These are phyloP conservation scores for Smittia aterrima DNA, from an alignment of 2,888 invertebrate genomes.

Conservation along the genomic window DNA sequence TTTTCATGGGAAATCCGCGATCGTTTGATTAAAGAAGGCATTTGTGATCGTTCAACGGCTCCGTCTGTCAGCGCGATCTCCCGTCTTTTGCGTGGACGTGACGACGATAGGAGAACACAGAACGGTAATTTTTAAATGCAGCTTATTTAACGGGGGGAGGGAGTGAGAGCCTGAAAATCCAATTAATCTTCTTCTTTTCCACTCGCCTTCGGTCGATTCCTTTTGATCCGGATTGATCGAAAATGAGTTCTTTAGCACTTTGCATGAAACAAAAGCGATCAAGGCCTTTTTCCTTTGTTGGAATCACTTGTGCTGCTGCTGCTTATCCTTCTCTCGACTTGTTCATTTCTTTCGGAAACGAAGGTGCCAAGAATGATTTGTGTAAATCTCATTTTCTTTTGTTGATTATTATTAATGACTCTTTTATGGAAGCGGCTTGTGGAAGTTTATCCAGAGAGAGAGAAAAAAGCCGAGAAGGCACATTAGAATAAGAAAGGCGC, in stretches of 20 bases:
- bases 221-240: slow-evolving; percentile 22
- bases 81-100: slow-evolving; percentile 68
- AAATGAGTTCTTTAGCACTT: slow-evolving; percentile 35
- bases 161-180: slow-evolving; percentile 12
- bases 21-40: slow-evolving; percentile 77
- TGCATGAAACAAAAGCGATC: slow-evolving; percentile 9
- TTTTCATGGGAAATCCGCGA: slow-evolving; percentile 96
- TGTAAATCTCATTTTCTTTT: slow-evolving; percentile 39
- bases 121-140: slow-evolving; percentile 30
- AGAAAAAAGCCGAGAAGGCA: slow-evolving; percentile 1
- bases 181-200: slow-evolving; percentile 4
- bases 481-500: slow-evolving; percentile 27
- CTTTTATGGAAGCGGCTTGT: slow-evolving; percentile 29
- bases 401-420: slow-evolving; percentile 41
- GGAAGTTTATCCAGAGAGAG: neutral
- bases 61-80: slow-evolving; percentile 84
- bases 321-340: slow-evolving; percentile 1
- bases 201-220: slow-evolving; percentile 11
- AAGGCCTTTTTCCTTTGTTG: slow-evolving; percentile 26
- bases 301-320: slow-evolving; percentile 35
- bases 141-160: neutral
- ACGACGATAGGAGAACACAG: slow-evolving; percentile 46
- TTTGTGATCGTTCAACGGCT: slow-evolving; percentile 55
- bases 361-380: slow-evolving; percentile 41
- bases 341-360: slow-evolving; percentile 7